Evolutionary conservation across 2,797 vertebrate genomes (phyloP).

Genomic region (Argya squamiceps): DNA sequence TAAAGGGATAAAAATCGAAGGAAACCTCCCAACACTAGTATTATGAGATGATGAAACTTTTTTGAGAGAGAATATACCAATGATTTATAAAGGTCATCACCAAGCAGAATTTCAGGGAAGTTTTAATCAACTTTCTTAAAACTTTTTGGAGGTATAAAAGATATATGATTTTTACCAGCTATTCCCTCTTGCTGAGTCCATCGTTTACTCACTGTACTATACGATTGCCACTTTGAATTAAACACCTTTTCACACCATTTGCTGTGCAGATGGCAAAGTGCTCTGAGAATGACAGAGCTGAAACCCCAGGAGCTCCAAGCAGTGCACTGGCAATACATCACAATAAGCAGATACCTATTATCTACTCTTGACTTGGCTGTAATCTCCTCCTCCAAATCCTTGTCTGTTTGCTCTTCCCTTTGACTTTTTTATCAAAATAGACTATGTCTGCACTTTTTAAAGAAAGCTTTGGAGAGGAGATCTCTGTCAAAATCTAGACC

Average conservation of each 20-base stretch:
- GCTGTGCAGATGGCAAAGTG: constrained; percentile 52
- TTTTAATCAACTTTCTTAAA: constrained; percentile 53
- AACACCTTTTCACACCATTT: constrained; percentile 52
- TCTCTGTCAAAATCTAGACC: neutral
- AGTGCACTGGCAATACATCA: neutral
- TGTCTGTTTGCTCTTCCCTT: neutral
- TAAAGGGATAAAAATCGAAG: constrained; percentile 57
- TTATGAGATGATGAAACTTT: constrained; percentile 30
- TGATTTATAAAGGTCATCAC: constrained; percentile 41
- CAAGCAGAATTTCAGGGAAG: constrained; percentile 41
- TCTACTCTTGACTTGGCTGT: constrained; percentile 37
- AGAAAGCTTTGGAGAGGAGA: neutral
- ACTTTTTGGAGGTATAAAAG: constrained; percentile 42
- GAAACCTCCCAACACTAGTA: constrained; percentile 33
- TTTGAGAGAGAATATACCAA: constrained; percentile 14
- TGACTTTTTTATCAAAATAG: neutral
- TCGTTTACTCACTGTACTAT: constrained; percentile 27
- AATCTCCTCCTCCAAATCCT: constrained; percentile 32
- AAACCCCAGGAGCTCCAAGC: constrained; percentile 38
- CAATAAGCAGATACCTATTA: constrained; percentile 7
- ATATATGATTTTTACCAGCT: neutral
- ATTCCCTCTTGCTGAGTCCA: neutral
- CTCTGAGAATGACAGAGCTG: constrained; percentile 32
- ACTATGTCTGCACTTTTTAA: neutral
- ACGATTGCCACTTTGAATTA: constrained; percentile 36